These are phyloP conservation scores for Phymorhynchus buccinoides DNA, from an alignment of 1,140 invertebrate genomes.

Conservation along the genomic window DNA sequence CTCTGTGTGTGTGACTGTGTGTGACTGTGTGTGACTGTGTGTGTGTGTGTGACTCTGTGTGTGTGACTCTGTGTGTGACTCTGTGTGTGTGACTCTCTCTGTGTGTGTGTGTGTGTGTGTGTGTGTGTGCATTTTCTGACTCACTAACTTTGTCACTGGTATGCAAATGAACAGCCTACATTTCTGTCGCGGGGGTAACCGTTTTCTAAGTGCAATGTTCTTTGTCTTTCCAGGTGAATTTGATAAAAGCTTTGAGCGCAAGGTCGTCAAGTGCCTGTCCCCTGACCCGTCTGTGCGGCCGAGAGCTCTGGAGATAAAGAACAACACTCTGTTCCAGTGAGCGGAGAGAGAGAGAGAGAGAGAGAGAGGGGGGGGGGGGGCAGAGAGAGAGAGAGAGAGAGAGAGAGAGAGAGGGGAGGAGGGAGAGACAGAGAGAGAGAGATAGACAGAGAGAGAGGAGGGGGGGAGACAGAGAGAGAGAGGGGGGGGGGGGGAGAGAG, in stretches of 20 bases:
- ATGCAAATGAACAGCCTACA: no score
- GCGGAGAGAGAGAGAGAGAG: background rate
- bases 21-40: background rate
- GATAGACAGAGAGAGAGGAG: no score
- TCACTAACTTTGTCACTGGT: no score
- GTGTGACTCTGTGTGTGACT: background rate
- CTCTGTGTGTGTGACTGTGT: conserved; percentile 13
- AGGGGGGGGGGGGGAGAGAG: no score
- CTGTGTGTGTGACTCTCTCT: background rate
- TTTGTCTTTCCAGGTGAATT: conserved; percentile 55
- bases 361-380: no score
- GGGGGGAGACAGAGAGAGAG: no score
- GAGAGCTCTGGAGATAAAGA: conserved; percentile 53
- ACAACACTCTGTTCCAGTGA: conserved; percentile 67
- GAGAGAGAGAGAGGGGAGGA: no score
- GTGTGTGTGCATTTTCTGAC: background rate
- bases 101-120: background rate
- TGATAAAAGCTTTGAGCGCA: conserved; percentile 65
- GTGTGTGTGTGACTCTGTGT: background rate
- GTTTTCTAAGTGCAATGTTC: no score
- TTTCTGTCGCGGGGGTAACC: no score
- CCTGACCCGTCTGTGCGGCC: conserved; percentile 62
- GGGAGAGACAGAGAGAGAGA: no score
- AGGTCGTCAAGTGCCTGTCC: conserved; percentile 64
- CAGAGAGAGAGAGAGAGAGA: no score